Conservation (phyloP, 2,797 vertebrate species). For the Emys orbicularis region DNA sequence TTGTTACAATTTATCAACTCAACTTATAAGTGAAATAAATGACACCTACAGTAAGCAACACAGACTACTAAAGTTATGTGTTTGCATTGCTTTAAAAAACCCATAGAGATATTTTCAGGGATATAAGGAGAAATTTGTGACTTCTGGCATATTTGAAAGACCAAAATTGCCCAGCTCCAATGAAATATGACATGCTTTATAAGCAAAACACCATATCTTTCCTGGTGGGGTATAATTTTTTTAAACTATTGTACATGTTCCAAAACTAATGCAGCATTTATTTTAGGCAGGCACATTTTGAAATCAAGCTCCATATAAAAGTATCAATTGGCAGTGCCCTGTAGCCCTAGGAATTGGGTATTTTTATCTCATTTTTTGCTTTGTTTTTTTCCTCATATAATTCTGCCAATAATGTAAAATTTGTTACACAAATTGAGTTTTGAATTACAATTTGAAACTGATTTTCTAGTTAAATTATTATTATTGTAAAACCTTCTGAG, state of each 20-base stretch:
- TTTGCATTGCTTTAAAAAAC: not conserved
- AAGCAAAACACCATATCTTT: not conserved
- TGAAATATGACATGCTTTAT: not conserved
- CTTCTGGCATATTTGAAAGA: not conserved
- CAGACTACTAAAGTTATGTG: not conserved
- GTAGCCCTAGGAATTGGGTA: not conserved
- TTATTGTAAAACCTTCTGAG: not conserved
- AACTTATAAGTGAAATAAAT: not conserved
- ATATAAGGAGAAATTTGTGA: not conserved
- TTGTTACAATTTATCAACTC: conserved; percentile 22
- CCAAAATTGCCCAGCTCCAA: not conserved
- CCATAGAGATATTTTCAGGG: not conserved
- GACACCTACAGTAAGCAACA: not conserved
- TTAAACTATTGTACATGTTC: not conserved
- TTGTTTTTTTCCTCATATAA: not conserved
- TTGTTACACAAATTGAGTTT: not conserved
- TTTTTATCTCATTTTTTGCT: not conserved
- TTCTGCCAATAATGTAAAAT: not conserved
- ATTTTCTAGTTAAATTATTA: not conserved
- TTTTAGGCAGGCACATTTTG: not conserved
- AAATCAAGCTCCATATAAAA: not conserved
- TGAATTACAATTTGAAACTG: not conserved
- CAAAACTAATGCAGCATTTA: not conserved
- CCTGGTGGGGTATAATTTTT: not conserved
- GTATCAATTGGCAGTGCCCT: not conserved